Evolutionary conservation across 1,140 invertebrate species (phyloP).

Genomic region (Zaprionus tsacasi): DNA sequence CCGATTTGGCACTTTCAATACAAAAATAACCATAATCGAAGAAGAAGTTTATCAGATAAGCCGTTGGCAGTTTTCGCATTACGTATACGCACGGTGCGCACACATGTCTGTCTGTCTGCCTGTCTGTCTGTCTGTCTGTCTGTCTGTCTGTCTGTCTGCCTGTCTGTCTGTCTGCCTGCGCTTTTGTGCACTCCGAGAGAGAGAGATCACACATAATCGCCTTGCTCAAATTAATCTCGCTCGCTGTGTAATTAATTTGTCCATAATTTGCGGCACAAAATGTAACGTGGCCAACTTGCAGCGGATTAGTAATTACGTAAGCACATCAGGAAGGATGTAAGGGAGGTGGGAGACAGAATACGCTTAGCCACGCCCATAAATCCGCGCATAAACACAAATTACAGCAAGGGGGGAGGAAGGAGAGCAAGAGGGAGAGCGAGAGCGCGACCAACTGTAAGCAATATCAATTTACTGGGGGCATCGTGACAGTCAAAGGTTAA

Average conservation of each 20-base stretch:
- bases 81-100: not conserved
- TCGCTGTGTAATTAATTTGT: constrained; percentile 66
- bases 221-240: constrained; percentile 35
- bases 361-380: constrained; percentile 53
- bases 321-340: not conserved
- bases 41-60: not conserved
- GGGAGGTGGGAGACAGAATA: not conserved
- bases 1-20: not conserved
- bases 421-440: not conserved
- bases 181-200: constrained; percentile 11
- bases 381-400: constrained; percentile 82
- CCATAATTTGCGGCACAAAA: constrained; percentile 61
- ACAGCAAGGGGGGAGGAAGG: constrained; percentile 27
- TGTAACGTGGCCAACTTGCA: constrained; percentile 43
- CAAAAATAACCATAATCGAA: not conserved
- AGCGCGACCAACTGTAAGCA: constrained; percentile 16
- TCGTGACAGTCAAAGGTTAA: constrained; percentile 72
- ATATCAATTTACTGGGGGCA: constrained; percentile 68
- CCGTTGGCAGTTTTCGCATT: not conserved
- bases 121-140: too few relatives aligned
- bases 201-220: constrained; percentile 7
- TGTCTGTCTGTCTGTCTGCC: too few relatives aligned
- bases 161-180: not conserved
- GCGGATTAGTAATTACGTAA: constrained; percentile 76
- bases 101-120: not conserved